Conservation (phyloP, 2,113 vertebrate genomes). For the Pogonocichla stellata region DNA sequence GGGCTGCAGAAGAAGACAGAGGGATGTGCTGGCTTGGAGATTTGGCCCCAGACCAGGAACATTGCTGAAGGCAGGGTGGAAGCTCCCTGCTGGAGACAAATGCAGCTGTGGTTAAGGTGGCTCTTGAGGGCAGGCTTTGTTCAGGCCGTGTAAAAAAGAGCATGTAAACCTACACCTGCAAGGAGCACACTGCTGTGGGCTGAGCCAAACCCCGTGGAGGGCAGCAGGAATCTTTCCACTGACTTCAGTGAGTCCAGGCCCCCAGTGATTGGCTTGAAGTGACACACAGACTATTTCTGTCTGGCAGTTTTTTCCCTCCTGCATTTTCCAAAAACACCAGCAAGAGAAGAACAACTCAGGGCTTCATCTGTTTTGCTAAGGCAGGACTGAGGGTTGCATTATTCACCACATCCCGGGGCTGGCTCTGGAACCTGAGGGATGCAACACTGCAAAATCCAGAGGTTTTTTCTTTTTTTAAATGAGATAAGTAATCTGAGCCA, state of each 20-base stretch:
- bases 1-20: background rate
- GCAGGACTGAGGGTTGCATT: conserved; percentile 29
- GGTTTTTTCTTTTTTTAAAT: background rate
- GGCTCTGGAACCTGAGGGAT: background rate
- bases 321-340: conserved; percentile 41
- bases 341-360: conserved; percentile 6
- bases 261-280: background rate
- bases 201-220: background rate
- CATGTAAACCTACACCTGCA: background rate
- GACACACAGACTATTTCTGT: conserved; percentile 44
- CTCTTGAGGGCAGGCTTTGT: conserved; percentile 36
- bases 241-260: conserved; percentile 15
- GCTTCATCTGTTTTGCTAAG: conserved; percentile 13
- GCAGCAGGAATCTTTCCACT: conserved; percentile 25
- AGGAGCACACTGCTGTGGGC: background rate
- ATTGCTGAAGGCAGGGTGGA: background rate
- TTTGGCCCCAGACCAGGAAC: background rate
- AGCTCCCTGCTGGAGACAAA: conserved; percentile 6
- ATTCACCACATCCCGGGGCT: background rate
- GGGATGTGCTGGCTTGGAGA: background rate
- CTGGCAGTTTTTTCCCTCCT: conserved; percentile 21
- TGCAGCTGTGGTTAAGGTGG: conserved; percentile 21
- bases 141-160: background rate
- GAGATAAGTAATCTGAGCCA: background rate
- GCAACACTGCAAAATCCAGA: background rate